phyloP scores from a whole-genome alignment of 2,797 vertebrate genomes.

The Microctenopoma stevenorrisi region DNA sequence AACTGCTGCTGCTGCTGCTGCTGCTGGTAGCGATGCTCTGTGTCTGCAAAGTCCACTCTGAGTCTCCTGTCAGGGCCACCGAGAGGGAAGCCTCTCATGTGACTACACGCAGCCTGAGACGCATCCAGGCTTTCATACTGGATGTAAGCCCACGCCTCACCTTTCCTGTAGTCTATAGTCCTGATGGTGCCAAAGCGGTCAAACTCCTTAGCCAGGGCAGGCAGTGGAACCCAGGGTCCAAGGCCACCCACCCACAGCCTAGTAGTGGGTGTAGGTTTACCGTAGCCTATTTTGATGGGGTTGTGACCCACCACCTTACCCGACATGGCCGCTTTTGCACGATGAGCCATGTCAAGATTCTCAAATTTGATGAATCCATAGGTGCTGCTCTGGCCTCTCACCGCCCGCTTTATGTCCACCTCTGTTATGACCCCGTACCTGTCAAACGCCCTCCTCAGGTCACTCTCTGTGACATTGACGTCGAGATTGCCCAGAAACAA shows the following conservation, averaged over 20 bases:
- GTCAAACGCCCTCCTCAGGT: conserved; percentile 92
- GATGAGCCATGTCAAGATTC: conserved; percentile 97
- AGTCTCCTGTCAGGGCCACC: conserved; percentile 93
- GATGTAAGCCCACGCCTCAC: conserved; percentile 97
- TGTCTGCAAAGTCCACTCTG: conserved; percentile 97
- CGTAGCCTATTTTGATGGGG: conserved; percentile 96
- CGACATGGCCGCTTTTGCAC: conserved; percentile 95
- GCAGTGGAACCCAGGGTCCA: conserved; percentile 94
- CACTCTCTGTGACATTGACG: conserved; percentile 91
- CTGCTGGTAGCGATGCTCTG: conserved; percentile 94
- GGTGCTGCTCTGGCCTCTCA: conserved; percentile 91
- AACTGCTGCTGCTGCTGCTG: conserved; percentile 84
- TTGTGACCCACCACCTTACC: conserved; percentile 94
- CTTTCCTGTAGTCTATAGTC: conserved; percentile 97
- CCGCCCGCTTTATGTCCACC: conserved; percentile 94
- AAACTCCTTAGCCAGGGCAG: conserved; percentile 95
- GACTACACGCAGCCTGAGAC: conserved; percentile 93
- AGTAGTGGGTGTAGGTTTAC: conserved; percentile 96
- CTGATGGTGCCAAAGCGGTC: conserved; percentile 98
- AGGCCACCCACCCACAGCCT: conserved; percentile 97
- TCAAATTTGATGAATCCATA: conserved; percentile 99
- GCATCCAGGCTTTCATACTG: conserved; percentile 98
- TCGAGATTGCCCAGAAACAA: conserved; percentile 97
- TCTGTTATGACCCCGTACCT: conserved; percentile 96
- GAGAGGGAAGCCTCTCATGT: conserved; percentile 96